phyloP scores from a whole-genome alignment of 2,888 invertebrate genomes.

The Xestia ashworthii region DNA sequence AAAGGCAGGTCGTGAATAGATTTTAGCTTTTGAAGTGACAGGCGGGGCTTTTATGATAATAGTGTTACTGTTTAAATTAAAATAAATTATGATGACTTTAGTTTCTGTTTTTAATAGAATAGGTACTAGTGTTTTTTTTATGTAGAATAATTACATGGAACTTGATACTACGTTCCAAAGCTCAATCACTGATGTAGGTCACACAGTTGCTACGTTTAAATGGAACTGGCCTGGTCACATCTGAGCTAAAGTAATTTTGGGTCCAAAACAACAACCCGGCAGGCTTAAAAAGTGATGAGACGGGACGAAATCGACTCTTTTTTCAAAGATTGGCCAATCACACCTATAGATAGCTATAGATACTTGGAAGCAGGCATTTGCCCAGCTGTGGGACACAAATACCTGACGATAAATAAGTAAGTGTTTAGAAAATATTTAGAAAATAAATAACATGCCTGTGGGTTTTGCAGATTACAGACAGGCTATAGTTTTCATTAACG shows the following conservation, averaged over 20 bases:
- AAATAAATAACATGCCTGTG: background rate
- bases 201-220: background rate
- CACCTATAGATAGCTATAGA: background rate
- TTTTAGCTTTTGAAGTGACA: background rate
- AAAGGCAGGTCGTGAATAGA: background rate
- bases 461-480: background rate
- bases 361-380: background rate
- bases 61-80: background rate
- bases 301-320: background rate
- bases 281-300: background rate
- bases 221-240: background rate
- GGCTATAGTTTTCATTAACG: background rate
- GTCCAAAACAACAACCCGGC: no score
- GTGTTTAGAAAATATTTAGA: no score
- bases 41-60: background rate
- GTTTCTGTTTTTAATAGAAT: background rate
- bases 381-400: background rate
- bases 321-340: background rate
- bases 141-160: background rate
- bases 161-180: background rate
- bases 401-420: background rate
- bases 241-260: background rate
- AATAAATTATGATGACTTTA: constrained; percentile 11
- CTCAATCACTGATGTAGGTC: background rate
- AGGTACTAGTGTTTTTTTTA: background rate